Evolutionary conservation across 2,113 vertebrate species (phyloP).

Genomic region (Notothenia coriiceps): DNA sequence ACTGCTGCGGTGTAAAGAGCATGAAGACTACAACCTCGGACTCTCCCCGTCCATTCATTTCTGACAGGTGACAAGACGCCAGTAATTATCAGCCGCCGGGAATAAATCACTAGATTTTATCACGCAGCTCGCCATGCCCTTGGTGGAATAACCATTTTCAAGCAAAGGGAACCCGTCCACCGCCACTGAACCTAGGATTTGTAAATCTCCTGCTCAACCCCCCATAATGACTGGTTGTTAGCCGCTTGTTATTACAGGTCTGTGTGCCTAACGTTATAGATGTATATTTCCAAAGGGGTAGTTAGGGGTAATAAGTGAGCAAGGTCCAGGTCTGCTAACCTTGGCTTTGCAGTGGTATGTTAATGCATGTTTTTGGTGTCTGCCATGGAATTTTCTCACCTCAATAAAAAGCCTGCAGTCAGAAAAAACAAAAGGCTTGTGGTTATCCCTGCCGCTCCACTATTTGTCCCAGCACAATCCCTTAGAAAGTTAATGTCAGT

Average conservation of each 20-base stretch:
- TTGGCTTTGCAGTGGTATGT: slow-evolving; percentile 86
- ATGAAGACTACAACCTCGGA: slow-evolving; percentile 78
- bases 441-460: slow-evolving; percentile 19
- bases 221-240: slow-evolving; percentile 86
- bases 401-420: slow-evolving; percentile 79
- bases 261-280: slow-evolving; percentile 85
- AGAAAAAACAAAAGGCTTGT: slow-evolving; percentile 34
- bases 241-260: slow-evolving; percentile 85
- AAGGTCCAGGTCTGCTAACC: slow-evolving; percentile 81
- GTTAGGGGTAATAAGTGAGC: slow-evolving; percentile 86
- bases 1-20: slow-evolving; percentile 76
- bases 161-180: slow-evolving; percentile 73
- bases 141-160: slow-evolving; percentile 84
- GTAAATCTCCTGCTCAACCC: slow-evolving; percentile 84
- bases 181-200: slow-evolving; percentile 81
- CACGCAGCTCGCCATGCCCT: slow-evolving; percentile 68
- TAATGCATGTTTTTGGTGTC: slow-evolving; percentile 85
- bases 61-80: slow-evolving; percentile 84
- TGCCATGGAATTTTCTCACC: slow-evolving; percentile 83
- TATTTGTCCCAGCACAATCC: slow-evolving; percentile 50
- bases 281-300: slow-evolving; percentile 84
- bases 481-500: slow-evolving; percentile 32
- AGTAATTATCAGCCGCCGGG: slow-evolving; percentile 85
- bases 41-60: slow-evolving; percentile 81
- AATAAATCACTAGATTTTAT: slow-evolving; percentile 86